Percentiles rank a stretch among this genome's conserved stretches.
Conservation (phyloP, 2,113 vertebrate genomes). For the Lepisosteus oculatus region DNA sequence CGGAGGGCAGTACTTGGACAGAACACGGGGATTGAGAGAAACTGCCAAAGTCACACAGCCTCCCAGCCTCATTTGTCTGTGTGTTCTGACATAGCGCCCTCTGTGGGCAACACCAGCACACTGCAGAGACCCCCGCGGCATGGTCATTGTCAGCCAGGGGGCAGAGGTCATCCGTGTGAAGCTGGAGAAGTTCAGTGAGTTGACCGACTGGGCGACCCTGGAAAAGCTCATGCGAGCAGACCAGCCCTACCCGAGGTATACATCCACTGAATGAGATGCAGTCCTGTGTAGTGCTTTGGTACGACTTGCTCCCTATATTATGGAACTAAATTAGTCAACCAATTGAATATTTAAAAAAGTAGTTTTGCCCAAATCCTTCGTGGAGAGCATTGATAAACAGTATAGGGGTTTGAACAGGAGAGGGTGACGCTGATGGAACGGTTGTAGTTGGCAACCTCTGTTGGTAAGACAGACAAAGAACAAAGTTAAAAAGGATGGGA, state of each 20-base stretch:
- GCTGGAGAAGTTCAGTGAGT: slow-evolving; percentile 30
- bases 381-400: too few relatives aligned
- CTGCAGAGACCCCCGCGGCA: slow-evolving; percentile 19
- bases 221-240: slow-evolving; percentile 15
- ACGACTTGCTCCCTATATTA: not conserved
- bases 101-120: not conserved
- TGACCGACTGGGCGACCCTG: slow-evolving; percentile 15
- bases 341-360: too few relatives aligned
- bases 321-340: not conserved
- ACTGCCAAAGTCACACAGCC: too few relatives aligned
- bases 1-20: too few relatives aligned
- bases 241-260: slow-evolving; percentile 22
- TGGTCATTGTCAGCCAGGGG: slow-evolving; percentile 31
- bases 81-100: not conserved
- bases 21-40: too few relatives aligned
- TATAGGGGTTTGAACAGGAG: too few relatives aligned
- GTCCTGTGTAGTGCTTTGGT: not conserved
- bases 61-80: too few relatives aligned
- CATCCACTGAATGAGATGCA: not conserved
- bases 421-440: too few relatives aligned
- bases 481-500: too few relatives aligned
- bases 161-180: slow-evolving; percentile 27
- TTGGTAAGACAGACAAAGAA: too few relatives aligned
- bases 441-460: too few relatives aligned
- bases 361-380: too few relatives aligned